Percentiles rank a stretch among this genome's conserved stretches.
Conservation (phyloP, 92 coral and sea anemone genomes). For the Montipora capitata region DNA sequence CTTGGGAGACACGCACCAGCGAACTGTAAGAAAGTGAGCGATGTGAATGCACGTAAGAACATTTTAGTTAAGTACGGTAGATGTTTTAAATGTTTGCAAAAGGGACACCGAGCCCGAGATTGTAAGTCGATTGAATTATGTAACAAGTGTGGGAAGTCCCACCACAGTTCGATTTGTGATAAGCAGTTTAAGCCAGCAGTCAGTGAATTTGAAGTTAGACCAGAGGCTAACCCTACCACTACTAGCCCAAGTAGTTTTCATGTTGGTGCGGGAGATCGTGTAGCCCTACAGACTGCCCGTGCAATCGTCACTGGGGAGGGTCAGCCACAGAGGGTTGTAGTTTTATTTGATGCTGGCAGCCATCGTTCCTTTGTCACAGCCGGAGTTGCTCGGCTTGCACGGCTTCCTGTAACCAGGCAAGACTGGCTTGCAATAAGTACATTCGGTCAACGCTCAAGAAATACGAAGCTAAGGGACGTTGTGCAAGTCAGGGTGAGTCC, state of each 20-base stretch:
- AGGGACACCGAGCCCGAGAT: slow-evolving; percentile 46
- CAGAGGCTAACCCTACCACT: no score
- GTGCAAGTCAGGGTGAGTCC: slow-evolving; percentile 30
- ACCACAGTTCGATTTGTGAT: slow-evolving; percentile 1
- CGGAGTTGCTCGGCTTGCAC: slow-evolving; percentile 1
- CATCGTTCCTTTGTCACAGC: slow-evolving; percentile 53
- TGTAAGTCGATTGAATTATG: slow-evolving; percentile 44
- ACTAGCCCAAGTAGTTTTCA: slow-evolving; percentile 31
- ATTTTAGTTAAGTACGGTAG: slow-evolving; percentile 36
- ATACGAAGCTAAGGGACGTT: slow-evolving; percentile 21
- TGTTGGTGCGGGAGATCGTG: slow-evolving; percentile 10
- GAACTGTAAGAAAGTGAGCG: slow-evolving; percentile 32
- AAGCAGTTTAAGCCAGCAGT: no score
- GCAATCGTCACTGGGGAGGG: slow-evolving; percentile 44
- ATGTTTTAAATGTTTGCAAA: slow-evolving; percentile 57
- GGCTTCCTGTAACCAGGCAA: slow-evolving; percentile 11
- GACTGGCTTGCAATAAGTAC: slow-evolving; percentile 34
- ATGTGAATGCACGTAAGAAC: slow-evolving; percentile 19
- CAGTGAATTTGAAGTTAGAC: no score
- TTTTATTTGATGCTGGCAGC: slow-evolving; percentile 73
- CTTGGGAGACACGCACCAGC: slow-evolving; percentile 26
- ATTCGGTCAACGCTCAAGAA: not conserved
- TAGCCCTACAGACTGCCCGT: slow-evolving; percentile 54
- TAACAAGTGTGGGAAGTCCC: slow-evolving; percentile 50
- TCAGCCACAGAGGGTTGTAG: slow-evolving; percentile 26